A percentile compares a stretch with the other conserved stretches of the same genome.
These are phyloP conservation scores for Chaunax sp. DNA, from an alignment of 2,797 vertebrate genomes.

Conservation along the genomic window DNA sequence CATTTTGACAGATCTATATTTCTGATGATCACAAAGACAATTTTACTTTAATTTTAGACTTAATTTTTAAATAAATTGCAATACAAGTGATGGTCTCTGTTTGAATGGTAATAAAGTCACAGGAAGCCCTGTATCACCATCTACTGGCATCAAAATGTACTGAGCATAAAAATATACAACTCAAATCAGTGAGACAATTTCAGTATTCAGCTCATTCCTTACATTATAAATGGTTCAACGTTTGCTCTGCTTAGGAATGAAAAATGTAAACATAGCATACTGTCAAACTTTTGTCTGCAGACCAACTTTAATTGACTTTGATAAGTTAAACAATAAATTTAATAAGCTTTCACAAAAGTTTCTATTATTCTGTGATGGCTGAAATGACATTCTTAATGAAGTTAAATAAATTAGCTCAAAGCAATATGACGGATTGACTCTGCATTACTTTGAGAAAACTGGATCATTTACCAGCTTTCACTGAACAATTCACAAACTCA, in stretches of 20 bases:
- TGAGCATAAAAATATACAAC: neutral
- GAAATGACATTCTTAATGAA: conserved; percentile 27
- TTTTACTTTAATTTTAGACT: too few species aligned
- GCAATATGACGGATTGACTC: conserved; percentile 10
- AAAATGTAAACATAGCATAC: conserved; percentile 4
- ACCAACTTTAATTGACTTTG: conserved; percentile 43
- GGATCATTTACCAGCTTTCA: neutral
- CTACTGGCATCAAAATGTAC: conserved; percentile 48
- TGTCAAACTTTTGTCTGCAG: neutral
- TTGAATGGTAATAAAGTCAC: neutral
- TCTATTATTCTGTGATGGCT: conserved; percentile 16
- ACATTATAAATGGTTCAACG: conserved; percentile 1
- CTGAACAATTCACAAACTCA: conserved; percentile 3
- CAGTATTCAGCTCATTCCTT: neutral
- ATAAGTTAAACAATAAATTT: conserved; percentile 13
- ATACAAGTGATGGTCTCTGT: neutral
- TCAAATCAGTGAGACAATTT: conserved; percentile 2
- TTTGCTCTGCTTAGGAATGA: conserved; percentile 23
- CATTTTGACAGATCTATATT: neutral
- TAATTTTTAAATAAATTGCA: neutral
- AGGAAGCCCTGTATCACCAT: conserved; percentile 53
- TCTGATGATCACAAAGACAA: neutral
- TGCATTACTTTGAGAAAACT: conserved; percentile 3
- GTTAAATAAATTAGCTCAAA: conserved; percentile 6
- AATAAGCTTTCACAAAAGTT: conserved; percentile 11